Conservation (phyloP, 2,113 vertebrate genomes). For the Junco hyemalis region DNA sequence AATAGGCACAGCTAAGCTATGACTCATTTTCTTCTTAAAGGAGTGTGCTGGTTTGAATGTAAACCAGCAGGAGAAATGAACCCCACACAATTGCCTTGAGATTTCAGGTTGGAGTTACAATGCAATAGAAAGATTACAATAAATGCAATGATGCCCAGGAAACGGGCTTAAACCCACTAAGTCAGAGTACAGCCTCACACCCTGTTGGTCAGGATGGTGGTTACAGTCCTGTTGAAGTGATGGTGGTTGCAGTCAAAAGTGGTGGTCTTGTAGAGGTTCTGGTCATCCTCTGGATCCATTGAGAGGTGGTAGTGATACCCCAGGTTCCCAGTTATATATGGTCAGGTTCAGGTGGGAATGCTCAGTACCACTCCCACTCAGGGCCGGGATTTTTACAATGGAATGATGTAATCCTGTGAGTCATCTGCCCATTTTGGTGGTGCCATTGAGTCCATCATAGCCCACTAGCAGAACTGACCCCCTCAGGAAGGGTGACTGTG, state of each 20-base stretch:
- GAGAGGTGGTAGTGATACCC: background rate
- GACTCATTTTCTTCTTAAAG: background rate
- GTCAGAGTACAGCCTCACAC: background rate
- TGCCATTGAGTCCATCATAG: background rate
- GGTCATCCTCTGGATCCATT: background rate
- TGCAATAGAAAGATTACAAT: background rate
- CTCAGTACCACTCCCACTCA: background rate
- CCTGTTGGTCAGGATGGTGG: background rate
- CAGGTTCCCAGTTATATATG: no score
- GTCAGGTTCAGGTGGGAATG: background rate
- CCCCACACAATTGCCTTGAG: no score
- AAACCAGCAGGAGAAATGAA: background rate
- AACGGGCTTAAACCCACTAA: background rate
- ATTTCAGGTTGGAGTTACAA: background rate
- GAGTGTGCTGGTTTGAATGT: background rate
- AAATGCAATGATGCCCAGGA: background rate
- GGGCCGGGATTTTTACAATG: accelerated
- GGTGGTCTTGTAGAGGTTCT: background rate
- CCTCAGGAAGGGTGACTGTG: background rate
- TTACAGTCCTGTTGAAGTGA: background rate
- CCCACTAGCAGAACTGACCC: background rate
- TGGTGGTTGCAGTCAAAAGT: background rate
- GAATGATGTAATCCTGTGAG: background rate
- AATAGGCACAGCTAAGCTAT: background rate
- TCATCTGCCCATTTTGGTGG: background rate